Percentiles rank a stretch among this genome's conserved stretches.
Conservation (phyloP, 2,888 invertebrate genomes). For the Drosophila yooni region DNA sequence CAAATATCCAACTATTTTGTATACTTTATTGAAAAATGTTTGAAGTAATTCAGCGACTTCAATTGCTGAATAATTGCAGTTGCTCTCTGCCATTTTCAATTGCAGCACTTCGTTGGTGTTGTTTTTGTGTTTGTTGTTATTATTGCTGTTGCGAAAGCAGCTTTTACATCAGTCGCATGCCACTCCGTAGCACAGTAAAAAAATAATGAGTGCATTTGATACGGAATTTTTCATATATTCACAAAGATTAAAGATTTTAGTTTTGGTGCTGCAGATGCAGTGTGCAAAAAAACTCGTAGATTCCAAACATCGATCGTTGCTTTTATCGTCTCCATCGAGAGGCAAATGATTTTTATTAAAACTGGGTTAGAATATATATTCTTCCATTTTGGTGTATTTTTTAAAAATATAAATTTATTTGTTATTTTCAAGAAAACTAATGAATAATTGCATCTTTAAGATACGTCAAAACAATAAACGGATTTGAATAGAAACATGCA, state of each 20-base stretch:
- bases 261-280: background rate
- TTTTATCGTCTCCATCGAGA: no score
- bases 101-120: background rate
- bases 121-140: constrained; percentile 1
- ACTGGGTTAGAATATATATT: background rate
- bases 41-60: constrained; percentile 68
- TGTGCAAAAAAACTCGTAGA: no score
- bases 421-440: background rate
- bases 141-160: constrained; percentile 34
- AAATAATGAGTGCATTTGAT: background rate
- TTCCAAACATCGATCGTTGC: no score
- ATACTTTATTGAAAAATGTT: constrained; percentile 58
- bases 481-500: background rate
- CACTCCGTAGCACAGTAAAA: background rate
- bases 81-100: constrained; percentile 39
- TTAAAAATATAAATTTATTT: background rate
- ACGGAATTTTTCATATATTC: background rate
- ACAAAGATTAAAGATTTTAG: background rate
- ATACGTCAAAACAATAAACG: background rate
- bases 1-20: constrained; percentile 40
- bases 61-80: constrained; percentile 77
- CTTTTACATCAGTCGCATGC: constrained; percentile 53
- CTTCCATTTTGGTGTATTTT: background rate
- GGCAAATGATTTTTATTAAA: no score
- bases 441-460: background rate